Evolutionary conservation across 1,140 invertebrate genomes (phyloP), one percentile per base, ranked within the genome.

Genomic region (Bombus difficillimus): DNA sequence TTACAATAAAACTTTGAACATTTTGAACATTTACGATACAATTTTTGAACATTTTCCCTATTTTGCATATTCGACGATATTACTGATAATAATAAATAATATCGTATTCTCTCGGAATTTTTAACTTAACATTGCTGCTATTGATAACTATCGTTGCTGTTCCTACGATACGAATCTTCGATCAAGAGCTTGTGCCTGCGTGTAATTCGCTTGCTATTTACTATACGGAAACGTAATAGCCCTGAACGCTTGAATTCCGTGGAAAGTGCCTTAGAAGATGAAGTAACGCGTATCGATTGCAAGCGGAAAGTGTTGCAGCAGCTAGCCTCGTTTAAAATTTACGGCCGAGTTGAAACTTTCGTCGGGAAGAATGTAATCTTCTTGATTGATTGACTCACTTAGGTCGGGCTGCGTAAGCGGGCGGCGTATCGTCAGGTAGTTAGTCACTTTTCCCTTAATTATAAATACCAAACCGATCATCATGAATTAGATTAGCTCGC

Each of bases 301-400:
- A 37, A 2, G 18, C 37, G 34, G 9, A 34, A 77, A 34, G 39
- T 77, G 74, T 43, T 69, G 47, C 64, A 57, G 64, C 3, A 43
- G 18, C 18, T 47, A 25, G 39, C 10, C 39, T 62, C 79, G 85
- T 83, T 86, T 62, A 76, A 86, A 83, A 86, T 86, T 83, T 83
- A 86, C 57, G 39, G 62, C 72, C 53, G 39, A 82, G 62, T 86
- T 43, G 80, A 76, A 86, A 84, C 37, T 86, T 86, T 71, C 34
- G 80, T 62, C 39, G 39, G 69, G 53, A 76, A 81, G 72, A 81
- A 83, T 76, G 71, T 86, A 86, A 86, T 86, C 85, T 82, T 43
- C 72, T 82, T 86, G 80, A 86, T 86, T 86, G 85, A 86, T 86
- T 57, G 85, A 76, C 69, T 86, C 62, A 25, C 47, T 76, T 76